phyloP scores from a whole-genome alignment of 2,888 invertebrate species.

The Nymphalis polychloros region DNA sequence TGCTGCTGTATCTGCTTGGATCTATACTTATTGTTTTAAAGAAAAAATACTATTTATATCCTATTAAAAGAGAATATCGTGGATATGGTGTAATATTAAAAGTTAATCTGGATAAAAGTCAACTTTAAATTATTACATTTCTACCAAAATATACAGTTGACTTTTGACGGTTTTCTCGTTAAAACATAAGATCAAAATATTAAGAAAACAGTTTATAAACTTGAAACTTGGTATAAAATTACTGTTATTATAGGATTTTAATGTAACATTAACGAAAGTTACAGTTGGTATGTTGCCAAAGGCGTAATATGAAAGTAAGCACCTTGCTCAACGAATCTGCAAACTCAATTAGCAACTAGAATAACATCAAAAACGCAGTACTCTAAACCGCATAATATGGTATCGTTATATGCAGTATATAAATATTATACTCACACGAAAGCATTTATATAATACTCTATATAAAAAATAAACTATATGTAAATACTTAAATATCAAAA shows the following conservation, averaged over 20 bases:
- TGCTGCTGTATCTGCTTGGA: no score
- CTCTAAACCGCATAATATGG: slow-evolving; percentile 32
- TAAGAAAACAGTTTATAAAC: slow-evolving; percentile 28
- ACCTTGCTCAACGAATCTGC: slow-evolving; percentile 64
- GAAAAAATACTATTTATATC: no score
- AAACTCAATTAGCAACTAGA: slow-evolving; percentile 66
- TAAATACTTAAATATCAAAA: no score
- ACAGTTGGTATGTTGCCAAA: slow-evolving; percentile 56
- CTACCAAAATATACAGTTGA: neutral
- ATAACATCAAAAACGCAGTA: slow-evolving; percentile 59
- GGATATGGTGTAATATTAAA: no score
- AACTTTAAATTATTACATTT: no score
- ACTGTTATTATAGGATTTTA: slow-evolving; percentile 52
- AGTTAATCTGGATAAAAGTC: no score
- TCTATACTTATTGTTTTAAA: no score
- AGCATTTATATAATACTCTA: neutral
- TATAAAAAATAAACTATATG: no score
- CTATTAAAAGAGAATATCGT: no score
- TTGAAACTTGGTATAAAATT: slow-evolving; percentile 29
- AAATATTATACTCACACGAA: slow-evolving; percentile 4
- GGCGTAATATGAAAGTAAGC: slow-evolving; percentile 61
- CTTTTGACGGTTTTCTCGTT: slow-evolving; percentile 4
- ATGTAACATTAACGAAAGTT: slow-evolving; percentile 57
- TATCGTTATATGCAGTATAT: slow-evolving; percentile 6
- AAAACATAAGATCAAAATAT: slow-evolving; percentile 23